A percentile compares a stretch with the other conserved stretches of the same genome.
Conservation (phyloP, 2,113 vertebrate species). For the Miniopterus natalensis region DNA sequence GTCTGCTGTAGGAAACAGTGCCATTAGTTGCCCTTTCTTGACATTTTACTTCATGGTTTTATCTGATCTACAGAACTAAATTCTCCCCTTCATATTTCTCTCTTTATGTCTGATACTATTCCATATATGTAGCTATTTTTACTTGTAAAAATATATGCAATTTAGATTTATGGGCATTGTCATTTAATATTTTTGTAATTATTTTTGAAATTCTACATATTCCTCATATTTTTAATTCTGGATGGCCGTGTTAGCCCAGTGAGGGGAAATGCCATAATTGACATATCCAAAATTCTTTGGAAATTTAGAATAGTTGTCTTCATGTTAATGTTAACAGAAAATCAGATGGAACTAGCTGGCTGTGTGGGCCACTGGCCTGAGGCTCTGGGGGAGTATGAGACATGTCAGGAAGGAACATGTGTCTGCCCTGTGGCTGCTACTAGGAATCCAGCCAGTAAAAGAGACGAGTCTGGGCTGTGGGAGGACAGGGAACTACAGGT, state of each 20-base stretch:
- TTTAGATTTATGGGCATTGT: neutral
- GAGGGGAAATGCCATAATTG: neutral
- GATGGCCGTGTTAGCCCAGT: neutral
- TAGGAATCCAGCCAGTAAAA: neutral
- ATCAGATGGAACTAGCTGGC: neutral
- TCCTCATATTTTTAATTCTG: neutral
- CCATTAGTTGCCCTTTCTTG: neutral
- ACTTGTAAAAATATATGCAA: neutral
- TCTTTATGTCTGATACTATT: neutral
- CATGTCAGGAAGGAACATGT: neutral
- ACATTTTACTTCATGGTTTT: conserved; percentile 49
- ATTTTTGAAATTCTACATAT: neutral
- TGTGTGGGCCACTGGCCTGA: neutral
- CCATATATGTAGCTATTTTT: neutral
- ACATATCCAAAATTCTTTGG: neutral
- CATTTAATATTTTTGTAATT: neutral
- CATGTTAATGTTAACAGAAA: neutral
- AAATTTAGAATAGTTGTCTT: conserved; percentile 10
- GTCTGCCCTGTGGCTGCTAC: neutral
- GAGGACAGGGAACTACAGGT: neutral
- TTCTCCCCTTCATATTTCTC: conserved; percentile 19
- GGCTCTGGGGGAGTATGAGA: neutral
- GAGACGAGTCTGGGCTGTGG: neutral
- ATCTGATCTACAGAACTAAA: conserved; percentile 54
- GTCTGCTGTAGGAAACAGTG: neutral